These are phyloP conservation scores for Hydrozoanthus tunicans DNA, from an alignment of 64 coral and sea anemone genomes.

Conservation along the genomic window DNA sequence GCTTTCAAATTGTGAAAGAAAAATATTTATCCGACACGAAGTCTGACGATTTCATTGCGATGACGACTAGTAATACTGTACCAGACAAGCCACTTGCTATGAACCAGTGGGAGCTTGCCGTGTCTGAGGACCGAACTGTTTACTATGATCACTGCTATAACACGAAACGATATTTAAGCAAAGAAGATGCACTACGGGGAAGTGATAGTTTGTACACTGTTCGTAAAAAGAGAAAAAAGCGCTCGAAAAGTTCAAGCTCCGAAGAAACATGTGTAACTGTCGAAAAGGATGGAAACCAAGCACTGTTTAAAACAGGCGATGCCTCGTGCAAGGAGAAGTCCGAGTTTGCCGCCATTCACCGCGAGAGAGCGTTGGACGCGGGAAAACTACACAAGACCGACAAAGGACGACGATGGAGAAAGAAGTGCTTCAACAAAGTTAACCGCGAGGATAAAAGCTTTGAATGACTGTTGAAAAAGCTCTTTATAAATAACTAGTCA, in stretches of 20 bases:
- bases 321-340: conserved; percentile 22
- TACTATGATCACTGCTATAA: conserved; percentile 21
- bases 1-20: background rate
- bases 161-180: conserved; percentile 10
- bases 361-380: conserved; percentile 45
- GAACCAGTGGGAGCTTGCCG: conserved; percentile 25
- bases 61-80: background rate
- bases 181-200: background rate
- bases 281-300: background rate
- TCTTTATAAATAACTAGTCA: background rate
- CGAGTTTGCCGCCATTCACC: conserved; percentile 47
- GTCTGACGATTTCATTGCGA: background rate
- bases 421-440: conserved; percentile 34
- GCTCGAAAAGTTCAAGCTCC: conserved; percentile 45
- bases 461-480: conserved; percentile 17
- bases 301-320: background rate
- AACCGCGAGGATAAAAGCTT: conserved; percentile 21
- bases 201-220: background rate
- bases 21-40: background rate
- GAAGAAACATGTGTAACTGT: conserved; percentile 14
- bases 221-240: conserved; percentile 39
- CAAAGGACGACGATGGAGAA: conserved; percentile 51
- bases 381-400: conserved; percentile 46
- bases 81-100: conserved; percentile 20
- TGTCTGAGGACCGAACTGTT: conserved; percentile 45